A percentile compares a stretch with the other conserved stretches of the same genome.
These are phyloP conservation scores for Sisyra nigra DNA, from an alignment of 2,888 invertebrate genomes.

Conservation along the genomic window DNA sequence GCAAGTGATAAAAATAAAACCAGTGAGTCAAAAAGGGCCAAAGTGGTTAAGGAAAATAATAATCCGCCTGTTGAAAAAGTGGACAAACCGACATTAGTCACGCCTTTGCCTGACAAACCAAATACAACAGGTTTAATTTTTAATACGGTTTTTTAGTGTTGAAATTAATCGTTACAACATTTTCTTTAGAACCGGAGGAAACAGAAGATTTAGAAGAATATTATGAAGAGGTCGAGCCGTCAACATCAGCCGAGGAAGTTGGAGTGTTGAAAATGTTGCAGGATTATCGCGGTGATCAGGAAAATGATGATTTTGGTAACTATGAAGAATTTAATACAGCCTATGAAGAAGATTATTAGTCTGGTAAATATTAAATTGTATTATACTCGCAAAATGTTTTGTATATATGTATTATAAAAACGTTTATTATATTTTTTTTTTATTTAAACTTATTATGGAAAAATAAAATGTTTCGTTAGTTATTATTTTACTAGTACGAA, in stretches of 20 bases:
- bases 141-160: neutral
- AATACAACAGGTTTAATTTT: too few relatives aligned
- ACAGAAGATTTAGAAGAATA: constrained; percentile 21
- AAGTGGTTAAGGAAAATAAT: constrained; percentile 4
- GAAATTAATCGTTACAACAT: neutral
- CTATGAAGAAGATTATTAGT: constrained; percentile 4
- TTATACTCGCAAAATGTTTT: too few relatives aligned
- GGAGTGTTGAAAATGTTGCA: constrained; percentile 20
- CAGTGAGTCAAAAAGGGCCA: neutral
- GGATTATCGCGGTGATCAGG: neutral
- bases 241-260: constrained; percentile 18
- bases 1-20: too few relatives aligned
- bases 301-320: constrained; percentile 1
- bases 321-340: constrained; percentile 1
- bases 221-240: constrained; percentile 16
- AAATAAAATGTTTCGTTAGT: too few relatives aligned
- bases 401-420: too few relatives aligned
- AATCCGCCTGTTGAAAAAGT: neutral
- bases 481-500: too few relatives aligned
- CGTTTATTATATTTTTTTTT: too few relatives aligned
- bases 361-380: neutral
- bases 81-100: too few relatives aligned
- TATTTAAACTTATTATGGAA: too few relatives aligned
- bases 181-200: constrained; percentile 14
- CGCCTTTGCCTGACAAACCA: too few relatives aligned